Conservation (phyloP, 2,888 invertebrate genomes). For the Agapostemon virescens region DNA sequence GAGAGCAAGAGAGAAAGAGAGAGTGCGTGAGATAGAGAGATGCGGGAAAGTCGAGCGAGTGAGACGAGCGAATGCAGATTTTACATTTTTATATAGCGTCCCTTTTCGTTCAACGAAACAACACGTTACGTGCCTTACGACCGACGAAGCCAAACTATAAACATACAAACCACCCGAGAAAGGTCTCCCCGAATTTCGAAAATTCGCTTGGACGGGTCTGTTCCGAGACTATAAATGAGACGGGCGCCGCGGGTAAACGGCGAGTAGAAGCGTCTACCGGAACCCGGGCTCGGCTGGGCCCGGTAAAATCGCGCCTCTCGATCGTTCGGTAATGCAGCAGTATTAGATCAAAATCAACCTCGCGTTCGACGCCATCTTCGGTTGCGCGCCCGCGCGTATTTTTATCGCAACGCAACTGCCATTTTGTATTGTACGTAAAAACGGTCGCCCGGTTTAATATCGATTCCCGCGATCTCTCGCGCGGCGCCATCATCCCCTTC, state of each 20-base stretch:
- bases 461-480: neutral
- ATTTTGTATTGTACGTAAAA: slow-evolving; percentile 67
- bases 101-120: slow-evolving; percentile 13
- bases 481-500: neutral
- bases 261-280: neutral
- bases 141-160: neutral
- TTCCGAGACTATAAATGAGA: neutral
- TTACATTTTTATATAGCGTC: slow-evolving; percentile 50
- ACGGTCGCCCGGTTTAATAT: neutral
- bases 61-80: slow-evolving; percentile 23
- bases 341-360: slow-evolving; percentile 76
- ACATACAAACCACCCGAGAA: too few relatives aligned
- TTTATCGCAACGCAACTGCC: slow-evolving; percentile 64
- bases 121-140: slow-evolving; percentile 34
- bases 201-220: neutral
- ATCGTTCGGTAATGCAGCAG: slow-evolving; percentile 69
- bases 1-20: neutral
- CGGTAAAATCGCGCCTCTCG: neutral
- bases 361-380: slow-evolving; percentile 70
- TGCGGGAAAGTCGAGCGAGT: neutral
- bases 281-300: neutral
- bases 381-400: slow-evolving; percentile 52
- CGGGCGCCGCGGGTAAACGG: neutral
- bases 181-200: neutral
- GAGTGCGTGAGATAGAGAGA: slow-evolving; percentile 12